Conservation (phyloP, 2,888 invertebrate genomes). For the Ptilodon capucinus region DNA sequence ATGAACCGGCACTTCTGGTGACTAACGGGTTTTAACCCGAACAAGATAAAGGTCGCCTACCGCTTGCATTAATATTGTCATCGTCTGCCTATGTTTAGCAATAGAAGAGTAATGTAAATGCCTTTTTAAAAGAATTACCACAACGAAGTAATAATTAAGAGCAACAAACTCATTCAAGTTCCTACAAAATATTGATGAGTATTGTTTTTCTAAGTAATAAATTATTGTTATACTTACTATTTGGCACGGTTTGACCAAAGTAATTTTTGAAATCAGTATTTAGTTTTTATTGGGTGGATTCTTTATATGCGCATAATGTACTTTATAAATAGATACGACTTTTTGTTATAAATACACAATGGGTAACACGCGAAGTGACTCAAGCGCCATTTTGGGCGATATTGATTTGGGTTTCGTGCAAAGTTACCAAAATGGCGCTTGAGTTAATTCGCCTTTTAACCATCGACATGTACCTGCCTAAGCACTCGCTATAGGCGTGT, state of each 20-base stretch:
- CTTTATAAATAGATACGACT: background rate
- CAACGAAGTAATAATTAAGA: slow-evolving; percentile 3
- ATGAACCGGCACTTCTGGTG: slow-evolving; percentile 28
- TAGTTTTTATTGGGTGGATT: background rate
- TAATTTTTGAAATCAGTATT: background rate
- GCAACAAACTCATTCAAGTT: slow-evolving; percentile 8
- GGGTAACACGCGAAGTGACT: too few species aligned
- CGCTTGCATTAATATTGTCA: slow-evolving; percentile 9
- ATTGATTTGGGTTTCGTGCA: too few species aligned
- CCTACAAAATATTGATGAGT: background rate
- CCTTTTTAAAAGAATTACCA: background rate
- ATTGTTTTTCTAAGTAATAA: background rate
- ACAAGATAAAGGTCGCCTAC: slow-evolving; percentile 40
- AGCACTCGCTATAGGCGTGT: too few species aligned
- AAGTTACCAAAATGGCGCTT: too few species aligned
- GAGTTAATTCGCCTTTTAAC: too few species aligned
- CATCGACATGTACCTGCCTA: too few species aligned
- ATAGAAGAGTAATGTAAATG: background rate
- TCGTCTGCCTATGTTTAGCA: background rate
- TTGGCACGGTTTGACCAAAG: slow-evolving; percentile 1
- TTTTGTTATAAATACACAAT: too few species aligned
- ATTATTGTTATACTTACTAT: background rate
- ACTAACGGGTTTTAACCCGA: slow-evolving; percentile 59
- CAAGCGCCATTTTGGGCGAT: too few species aligned
- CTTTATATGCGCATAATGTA: background rate